Percentiles rank a stretch among this genome's conserved stretches.
Evolutionary conservation across 2,888 invertebrate genomes (phyloP).

Genomic region (Machimus atricapillus): DNA sequence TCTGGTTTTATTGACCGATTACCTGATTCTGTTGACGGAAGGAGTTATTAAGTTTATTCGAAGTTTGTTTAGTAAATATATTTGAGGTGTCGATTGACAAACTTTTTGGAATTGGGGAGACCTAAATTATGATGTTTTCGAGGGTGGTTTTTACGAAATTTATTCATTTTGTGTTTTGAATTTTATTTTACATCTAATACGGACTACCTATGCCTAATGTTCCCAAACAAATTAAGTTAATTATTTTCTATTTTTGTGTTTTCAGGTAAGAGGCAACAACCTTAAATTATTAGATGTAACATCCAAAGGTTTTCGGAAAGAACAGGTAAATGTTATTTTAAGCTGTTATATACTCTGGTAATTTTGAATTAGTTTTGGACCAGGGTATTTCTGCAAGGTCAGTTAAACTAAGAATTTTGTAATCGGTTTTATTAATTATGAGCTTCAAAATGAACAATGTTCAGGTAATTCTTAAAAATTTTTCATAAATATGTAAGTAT

Average conservation of each 20-base stretch:
- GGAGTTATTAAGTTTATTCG: neutral
- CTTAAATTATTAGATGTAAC: neutral
- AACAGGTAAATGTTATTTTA: neutral
- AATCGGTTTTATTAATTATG: too few species aligned
- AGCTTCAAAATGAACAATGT: too few species aligned
- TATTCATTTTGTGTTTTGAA: neutral
- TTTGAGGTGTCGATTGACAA: neutral
- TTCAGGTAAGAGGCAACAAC: neutral
- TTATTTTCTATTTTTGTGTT: neutral
- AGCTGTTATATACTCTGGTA: too few species aligned
- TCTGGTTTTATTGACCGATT: neutral
- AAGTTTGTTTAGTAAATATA: neutral
- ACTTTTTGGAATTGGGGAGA: neutral
- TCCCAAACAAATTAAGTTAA: neutral
- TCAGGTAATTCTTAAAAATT: too few species aligned
- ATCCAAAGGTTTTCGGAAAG: neutral
- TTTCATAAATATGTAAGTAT: too few species aligned
- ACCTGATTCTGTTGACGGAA: neutral
- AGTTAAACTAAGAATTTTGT: too few species aligned
- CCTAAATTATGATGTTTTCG: neutral
- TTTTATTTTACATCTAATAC: too few species aligned
- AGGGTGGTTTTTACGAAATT: neutral
- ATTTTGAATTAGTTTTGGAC: too few species aligned
- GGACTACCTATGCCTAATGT: too few species aligned
- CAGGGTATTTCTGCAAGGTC: too few species aligned